Conservation (phyloP, 2,797 vertebrate genomes). For the Enteromius afrohamiltoni region DNA sequence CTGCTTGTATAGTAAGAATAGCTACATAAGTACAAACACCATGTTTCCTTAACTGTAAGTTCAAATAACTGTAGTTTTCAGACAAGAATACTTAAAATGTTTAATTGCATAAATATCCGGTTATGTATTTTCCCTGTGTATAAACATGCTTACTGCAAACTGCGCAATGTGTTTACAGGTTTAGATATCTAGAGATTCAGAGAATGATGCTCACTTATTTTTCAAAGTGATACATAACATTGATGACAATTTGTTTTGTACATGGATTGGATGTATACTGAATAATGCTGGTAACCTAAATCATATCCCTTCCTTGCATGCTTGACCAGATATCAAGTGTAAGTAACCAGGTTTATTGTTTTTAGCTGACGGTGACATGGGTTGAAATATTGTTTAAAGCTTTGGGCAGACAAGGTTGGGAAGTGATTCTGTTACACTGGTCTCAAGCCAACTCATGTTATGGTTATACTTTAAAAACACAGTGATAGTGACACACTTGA, state of each 20-base stretch:
- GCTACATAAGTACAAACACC: not conserved
- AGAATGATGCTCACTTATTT: not conserved
- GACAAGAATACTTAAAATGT: not conserved
- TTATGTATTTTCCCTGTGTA: not conserved
- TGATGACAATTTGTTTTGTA: not conserved
- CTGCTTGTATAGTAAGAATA: not conserved
- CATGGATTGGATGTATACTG: not conserved
- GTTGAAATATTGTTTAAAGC: slow-evolving; percentile 9
- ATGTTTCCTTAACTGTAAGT: not conserved
- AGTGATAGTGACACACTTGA: not conserved
- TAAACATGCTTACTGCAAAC: not conserved
- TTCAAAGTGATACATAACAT: not conserved
- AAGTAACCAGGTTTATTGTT: slow-evolving; percentile 25
- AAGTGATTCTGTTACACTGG: slow-evolving; percentile 8
- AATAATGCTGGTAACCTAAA: not conserved
- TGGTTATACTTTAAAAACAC: slow-evolving; percentile 33
- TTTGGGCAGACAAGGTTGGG: slow-evolving; percentile 4
- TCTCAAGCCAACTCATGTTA: slow-evolving; percentile 28
- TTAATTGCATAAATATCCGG: not conserved
- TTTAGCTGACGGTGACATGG: slow-evolving; percentile 1
- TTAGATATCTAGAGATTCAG: not conserved
- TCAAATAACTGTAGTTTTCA: not conserved
- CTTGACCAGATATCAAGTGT: not conserved
- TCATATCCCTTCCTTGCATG: too few relatives aligned
- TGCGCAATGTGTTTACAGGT: not conserved